A percentile compares a stretch with the other conserved stretches of the same genome.
Evolutionary conservation across 2,888 invertebrate genomes (phyloP).

Genomic region (Spilosoma lubricipeda): DNA sequence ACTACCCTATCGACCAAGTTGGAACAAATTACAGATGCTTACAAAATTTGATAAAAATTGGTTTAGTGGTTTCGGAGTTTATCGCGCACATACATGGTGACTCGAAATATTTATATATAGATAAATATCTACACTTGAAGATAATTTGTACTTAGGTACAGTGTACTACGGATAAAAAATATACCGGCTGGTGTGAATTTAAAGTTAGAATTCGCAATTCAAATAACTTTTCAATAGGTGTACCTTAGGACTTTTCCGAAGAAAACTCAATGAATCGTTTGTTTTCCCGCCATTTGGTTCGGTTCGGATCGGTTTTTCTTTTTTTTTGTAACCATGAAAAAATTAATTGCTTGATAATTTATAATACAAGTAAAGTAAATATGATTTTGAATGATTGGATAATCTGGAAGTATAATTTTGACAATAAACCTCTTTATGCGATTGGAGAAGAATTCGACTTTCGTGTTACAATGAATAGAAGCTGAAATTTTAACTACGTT

Average conservation of each 20-base stretch:
- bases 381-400: background rate
- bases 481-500: background rate
- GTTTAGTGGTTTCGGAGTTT: too few relatives aligned
- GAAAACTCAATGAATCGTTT: background rate
- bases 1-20: too few relatives aligned
- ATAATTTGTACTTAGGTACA: background rate
- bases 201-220: background rate
- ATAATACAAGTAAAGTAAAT: background rate
- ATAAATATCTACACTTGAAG: background rate
- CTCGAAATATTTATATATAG: too few relatives aligned
- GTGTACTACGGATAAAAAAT: background rate
- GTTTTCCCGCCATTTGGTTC: background rate
- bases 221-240: background rate
- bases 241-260: background rate
- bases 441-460: background rate
- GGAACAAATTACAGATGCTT: too few relatives aligned
- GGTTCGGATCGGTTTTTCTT: background rate
- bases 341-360: background rate
- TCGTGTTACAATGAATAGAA: background rate
- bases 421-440: background rate
- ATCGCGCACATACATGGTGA: too few relatives aligned
- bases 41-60: too few relatives aligned
- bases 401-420: background rate
- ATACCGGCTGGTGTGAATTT: background rate
- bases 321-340: background rate